Evolutionary conservation across 2,113 vertebrate genomes (phyloP).

Genomic region (Oxygymnocypris stewartii): DNA sequence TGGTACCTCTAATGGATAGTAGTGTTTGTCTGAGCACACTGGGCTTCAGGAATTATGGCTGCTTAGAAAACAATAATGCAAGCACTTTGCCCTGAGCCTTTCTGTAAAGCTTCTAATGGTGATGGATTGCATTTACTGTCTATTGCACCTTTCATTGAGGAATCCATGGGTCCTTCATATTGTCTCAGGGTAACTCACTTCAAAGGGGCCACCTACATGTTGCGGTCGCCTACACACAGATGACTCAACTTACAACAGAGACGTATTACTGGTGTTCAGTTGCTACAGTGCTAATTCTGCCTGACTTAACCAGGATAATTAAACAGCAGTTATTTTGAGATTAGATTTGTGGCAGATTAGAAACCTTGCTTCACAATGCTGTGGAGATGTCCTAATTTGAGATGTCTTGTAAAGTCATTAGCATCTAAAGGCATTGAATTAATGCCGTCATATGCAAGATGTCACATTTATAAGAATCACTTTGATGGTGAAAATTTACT

Average conservation of each 20-base stretch:
- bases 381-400: slow-evolving; percentile 37
- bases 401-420: slow-evolving; percentile 32
- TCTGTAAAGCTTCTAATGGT: slow-evolving; percentile 24
- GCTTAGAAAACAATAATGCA: slow-evolving; percentile 39
- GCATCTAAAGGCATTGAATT: slow-evolving; percentile 28
- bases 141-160: slow-evolving; percentile 38
- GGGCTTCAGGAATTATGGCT: slow-evolving; percentile 31
- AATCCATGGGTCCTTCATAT: slow-evolving; percentile 28
- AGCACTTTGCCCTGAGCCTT: slow-evolving; percentile 15
- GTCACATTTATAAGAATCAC: slow-evolving; percentile 23
- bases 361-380: slow-evolving; percentile 29
- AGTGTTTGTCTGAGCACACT: slow-evolving; percentile 3
- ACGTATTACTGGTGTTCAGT: neutral
- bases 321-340: slow-evolving; percentile 37
- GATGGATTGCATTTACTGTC: slow-evolving; percentile 41
- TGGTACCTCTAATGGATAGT: slow-evolving; percentile 16
- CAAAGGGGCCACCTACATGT: slow-evolving; percentile 31
- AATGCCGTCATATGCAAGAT: slow-evolving; percentile 18
- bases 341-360: slow-evolving; percentile 44
- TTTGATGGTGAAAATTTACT: slow-evolving; percentile 23
- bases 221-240: neutral
- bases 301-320: slow-evolving; percentile 42
- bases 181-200: slow-evolving; percentile 34
- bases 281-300: slow-evolving; percentile 13
- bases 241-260: slow-evolving; percentile 16